These are phyloP conservation scores for Drosophila nr. fundita DNA, from an alignment of 2,888 invertebrate genomes.

Conservation along the genomic window DNA sequence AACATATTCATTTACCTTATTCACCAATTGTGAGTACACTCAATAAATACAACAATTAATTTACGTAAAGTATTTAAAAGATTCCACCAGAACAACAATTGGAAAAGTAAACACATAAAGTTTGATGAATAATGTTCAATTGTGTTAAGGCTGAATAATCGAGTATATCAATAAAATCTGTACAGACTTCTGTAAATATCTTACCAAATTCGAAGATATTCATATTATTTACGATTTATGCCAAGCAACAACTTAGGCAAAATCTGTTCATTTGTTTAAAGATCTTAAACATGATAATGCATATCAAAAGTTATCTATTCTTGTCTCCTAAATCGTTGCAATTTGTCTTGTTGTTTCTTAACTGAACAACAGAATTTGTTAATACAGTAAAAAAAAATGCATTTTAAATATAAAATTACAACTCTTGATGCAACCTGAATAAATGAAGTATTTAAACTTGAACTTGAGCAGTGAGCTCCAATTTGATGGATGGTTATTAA, in stretches of 20 bases:
- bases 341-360: slow-evolving; percentile 23
- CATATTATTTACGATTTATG: not conserved
- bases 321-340: slow-evolving; percentile 20
- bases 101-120: not conserved
- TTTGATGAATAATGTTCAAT: not conserved
- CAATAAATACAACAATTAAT: not conserved
- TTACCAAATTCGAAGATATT: not conserved
- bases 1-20: not conserved
- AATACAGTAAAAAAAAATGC: not conserved
- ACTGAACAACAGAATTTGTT: not conserved
- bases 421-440: not conserved
- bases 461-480: not conserved
- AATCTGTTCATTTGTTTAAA: not conserved
- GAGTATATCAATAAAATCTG: not conserved
- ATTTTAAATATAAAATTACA: not conserved
- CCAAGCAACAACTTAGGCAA: not conserved
- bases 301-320: not conserved
- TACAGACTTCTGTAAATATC: not conserved
- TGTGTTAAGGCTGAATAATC: not conserved
- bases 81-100: not conserved
- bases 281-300: not conserved
- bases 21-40: not conserved
- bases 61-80: not conserved
- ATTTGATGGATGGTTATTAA: not conserved
- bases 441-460: not conserved